A percentile compares a stretch with the other conserved stretches of the same genome.
Conservation (phyloP, 2,888 invertebrate genomes). For the Chamaedrilus cognettii region DNA sequence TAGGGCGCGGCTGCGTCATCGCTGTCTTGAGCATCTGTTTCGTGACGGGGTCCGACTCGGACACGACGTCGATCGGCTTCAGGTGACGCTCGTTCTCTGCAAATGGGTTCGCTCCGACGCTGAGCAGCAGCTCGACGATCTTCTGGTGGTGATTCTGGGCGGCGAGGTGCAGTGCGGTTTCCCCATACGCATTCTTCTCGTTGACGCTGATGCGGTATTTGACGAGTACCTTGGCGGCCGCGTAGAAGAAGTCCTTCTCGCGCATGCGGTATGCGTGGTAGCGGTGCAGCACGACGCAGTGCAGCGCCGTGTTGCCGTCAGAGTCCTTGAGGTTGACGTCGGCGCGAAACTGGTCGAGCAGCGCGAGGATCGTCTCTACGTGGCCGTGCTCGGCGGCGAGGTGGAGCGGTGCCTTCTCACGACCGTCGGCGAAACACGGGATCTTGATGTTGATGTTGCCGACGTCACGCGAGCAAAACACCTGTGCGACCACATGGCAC, state of each 20-base stretch:
- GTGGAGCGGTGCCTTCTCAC: conserved; percentile 40
- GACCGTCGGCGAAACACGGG: conserved; percentile 37
- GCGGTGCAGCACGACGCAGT: conserved; percentile 38
- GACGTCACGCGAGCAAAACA: conserved; percentile 35
- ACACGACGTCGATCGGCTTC: conserved; percentile 39
- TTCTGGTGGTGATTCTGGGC: conserved; percentile 39
- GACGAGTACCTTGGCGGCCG: conserved; percentile 36
- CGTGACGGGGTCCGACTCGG: conserved; percentile 38
- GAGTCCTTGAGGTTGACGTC: conserved; percentile 40
- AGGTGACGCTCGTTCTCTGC: conserved; percentile 37
- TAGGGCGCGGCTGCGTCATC: conserved; percentile 33
- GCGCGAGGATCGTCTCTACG: conserved; percentile 32
- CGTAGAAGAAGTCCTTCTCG: conserved; percentile 41
- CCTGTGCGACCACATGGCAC: no score
- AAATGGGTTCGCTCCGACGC: conserved; percentile 41
- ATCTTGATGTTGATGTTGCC: conserved; percentile 39
- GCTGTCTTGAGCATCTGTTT: conserved; percentile 40
- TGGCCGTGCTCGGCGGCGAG: conserved; percentile 40
- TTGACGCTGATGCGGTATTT: conserved; percentile 36
- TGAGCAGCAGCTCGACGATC: conserved; percentile 39
- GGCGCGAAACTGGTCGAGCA: conserved; percentile 40
- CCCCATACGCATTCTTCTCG: conserved; percentile 38
- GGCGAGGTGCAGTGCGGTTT: conserved; percentile 40
- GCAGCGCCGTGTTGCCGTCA: conserved; percentile 40
- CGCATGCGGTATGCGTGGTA: conserved; percentile 38